Percentiles rank a stretch among this genome's conserved stretches.
Evolutionary conservation across 2,797 vertebrate genomes (phyloP).

Genomic region (Ciconia nigra): DNA sequence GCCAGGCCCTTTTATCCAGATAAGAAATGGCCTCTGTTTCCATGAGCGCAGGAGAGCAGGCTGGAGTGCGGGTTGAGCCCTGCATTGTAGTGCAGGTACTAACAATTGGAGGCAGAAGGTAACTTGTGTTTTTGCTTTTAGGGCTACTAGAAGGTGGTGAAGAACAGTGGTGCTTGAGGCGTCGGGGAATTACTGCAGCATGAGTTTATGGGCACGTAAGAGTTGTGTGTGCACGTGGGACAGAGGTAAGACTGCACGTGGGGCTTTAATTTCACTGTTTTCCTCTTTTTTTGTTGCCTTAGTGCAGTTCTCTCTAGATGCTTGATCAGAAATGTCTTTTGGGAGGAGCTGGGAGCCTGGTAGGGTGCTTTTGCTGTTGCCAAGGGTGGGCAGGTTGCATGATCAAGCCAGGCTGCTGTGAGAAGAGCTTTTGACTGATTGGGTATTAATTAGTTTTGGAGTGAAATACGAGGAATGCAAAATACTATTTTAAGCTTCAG

Average conservation of each 20-base stretch:
- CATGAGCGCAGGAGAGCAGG: background rate
- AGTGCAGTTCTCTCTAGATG: background rate
- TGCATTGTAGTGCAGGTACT: accelerated
- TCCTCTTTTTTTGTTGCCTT: background rate
- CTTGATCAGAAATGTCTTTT: background rate
- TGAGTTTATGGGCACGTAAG: background rate
- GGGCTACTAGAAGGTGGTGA: background rate
- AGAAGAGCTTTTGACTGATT: background rate
- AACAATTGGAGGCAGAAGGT: background rate
- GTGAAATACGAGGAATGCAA: background rate
- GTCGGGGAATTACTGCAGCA: accelerated
- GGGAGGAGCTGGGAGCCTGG: background rate
- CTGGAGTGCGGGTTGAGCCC: accelerated
- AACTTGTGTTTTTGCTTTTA: background rate
- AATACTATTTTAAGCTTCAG: conserved; percentile 43
- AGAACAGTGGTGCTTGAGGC: accelerated
- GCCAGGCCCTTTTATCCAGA: background rate
- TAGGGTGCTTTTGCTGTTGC: background rate
- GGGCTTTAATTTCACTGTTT: background rate
- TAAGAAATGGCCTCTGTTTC: background rate
- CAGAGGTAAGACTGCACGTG: background rate
- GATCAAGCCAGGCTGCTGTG: background rate
- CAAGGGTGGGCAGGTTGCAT: background rate
- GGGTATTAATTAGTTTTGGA: conserved; percentile 12
- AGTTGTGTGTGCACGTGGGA: background rate